Percentiles rank a stretch among this genome's conserved stretches.
Evolutionary conservation across 2,888 invertebrate genomes (phyloP).

Genomic region (Octodonta nipae): DNA sequence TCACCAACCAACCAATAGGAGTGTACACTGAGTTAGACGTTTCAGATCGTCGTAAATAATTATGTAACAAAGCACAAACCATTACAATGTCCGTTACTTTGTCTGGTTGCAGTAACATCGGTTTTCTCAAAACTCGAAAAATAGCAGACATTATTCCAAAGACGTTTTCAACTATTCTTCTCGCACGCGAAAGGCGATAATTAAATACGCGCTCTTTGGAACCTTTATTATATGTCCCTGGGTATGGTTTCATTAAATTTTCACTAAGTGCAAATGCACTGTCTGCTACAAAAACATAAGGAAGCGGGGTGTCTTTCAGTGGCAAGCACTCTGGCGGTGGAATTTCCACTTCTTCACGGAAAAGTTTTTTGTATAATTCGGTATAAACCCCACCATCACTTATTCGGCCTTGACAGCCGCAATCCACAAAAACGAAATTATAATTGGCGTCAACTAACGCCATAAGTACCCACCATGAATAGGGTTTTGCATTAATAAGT

Average conservation of each 20-base stretch:
- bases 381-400: too few species aligned
- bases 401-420: too few species aligned
- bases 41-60: constrained; percentile 8
- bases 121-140: constrained; percentile 10
- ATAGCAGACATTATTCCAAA: constrained; percentile 10
- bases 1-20: constrained; percentile 7
- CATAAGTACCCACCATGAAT: background rate
- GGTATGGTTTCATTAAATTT: constrained; percentile 16
- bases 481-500: background rate
- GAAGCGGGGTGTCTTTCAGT: background rate
- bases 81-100: constrained; percentile 8
- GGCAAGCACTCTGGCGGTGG: background rate
- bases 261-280: constrained; percentile 11
- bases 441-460: background rate
- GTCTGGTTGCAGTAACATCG: constrained; percentile 10
- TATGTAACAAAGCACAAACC: constrained; percentile 8
- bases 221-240: constrained; percentile 12
- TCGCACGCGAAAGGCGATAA: constrained; percentile 11
- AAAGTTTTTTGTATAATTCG: too few species aligned
- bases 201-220: constrained; percentile 16
- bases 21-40: constrained; percentile 8
- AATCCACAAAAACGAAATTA: background rate
- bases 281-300: constrained; percentile 10
- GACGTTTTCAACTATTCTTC: constrained; percentile 9
- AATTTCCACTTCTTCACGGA: too few species aligned